phyloP scores from a whole-genome alignment of 2,888 invertebrate species.

The Tetragonula carbonaria region DNA sequence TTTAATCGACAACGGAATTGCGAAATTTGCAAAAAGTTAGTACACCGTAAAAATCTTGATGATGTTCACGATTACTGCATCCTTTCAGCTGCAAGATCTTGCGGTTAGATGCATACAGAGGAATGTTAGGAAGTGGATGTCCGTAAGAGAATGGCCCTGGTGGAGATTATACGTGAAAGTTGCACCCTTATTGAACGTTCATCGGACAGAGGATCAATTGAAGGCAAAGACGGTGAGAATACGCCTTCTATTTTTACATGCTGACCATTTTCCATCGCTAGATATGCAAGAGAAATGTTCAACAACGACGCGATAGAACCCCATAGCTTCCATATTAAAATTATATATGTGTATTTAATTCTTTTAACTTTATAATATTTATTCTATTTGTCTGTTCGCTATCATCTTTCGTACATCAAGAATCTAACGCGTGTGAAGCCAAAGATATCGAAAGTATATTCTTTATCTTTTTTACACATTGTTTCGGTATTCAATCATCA shows the following conservation, averaged over 20 bases:
- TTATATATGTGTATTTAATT: too few species aligned
- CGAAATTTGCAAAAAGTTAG: neutral
- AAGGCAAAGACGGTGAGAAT: slow-evolving; percentile 91
- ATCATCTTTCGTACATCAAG: too few species aligned
- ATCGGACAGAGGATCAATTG: slow-evolving; percentile 96
- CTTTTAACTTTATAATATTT: too few species aligned
- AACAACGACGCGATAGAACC: neutral
- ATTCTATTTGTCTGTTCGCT: too few species aligned
- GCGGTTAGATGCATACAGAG: slow-evolving; percentile 97
- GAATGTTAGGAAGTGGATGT: slow-evolving; percentile 96
- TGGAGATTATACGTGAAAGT: slow-evolving; percentile 97
- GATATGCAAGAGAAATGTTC: neutral
- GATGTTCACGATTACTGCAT: neutral
- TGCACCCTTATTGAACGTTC: slow-evolving; percentile 95
- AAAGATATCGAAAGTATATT: neutral
- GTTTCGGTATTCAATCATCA: neutral
- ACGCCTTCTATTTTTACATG: slow-evolving; percentile 16
- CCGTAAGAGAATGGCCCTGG: slow-evolving; percentile 98
- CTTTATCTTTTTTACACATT: neutral
- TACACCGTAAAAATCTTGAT: neutral
- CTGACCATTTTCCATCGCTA: neutral
- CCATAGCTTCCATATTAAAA: neutral
- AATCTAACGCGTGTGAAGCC: too few species aligned
- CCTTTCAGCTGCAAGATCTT: slow-evolving; percentile 89
- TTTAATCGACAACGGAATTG: neutral